Base-by-base conservation (phyloP, 2,888 invertebrate species). In the Plusia festucae region DNA sequence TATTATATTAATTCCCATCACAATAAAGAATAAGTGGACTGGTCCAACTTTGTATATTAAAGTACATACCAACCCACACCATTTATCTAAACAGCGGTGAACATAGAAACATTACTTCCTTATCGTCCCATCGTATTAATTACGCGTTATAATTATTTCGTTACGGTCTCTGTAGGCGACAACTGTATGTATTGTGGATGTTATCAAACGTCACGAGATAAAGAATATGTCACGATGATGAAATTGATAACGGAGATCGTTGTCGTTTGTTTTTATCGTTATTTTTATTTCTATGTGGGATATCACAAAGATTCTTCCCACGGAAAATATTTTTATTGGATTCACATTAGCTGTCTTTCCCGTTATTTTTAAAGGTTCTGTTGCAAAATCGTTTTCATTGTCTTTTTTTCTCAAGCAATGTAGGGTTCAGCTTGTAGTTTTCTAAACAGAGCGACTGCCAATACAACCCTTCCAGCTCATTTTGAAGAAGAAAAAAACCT, bases 71-170 rank as follows among this genome's bases (percentile, higher is more conserved):
- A 8, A 8, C 1, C 1, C 20, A 11, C 20, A 20, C 54, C 20
- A 53, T 30, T 32, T 22, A 22, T n/a, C 22, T 40, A 64, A 44
- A 20, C 53, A 54, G 52, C 59, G 49, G 58, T 52, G 20, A 20
- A 44, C 16, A 63, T 34, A 11, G 6, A 27, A 68, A 66, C 46
- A 56, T 8, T 8, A 54, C 57, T 40, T 64, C 62, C 62, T 60
- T 65, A 56, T 60, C 63, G 49, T 65, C 54, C 52, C 40, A 34
- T 54, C 9, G 40, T 58, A 73, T 76, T 76, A 73, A 76, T 67
- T 65, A 70, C 32, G 51, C 32, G 40, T 66, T 32, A 32, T 9
- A 30, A 30, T 59, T 51, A 73, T 67, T 60, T 60, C 1, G 15
- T 49, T 27, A 13, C 1, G 32, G 64, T 76, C 57, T 58, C 46